Percentiles rank a stretch among this genome's conserved stretches.
Evolutionary conservation across 2,888 invertebrate genomes (phyloP).

Genomic region (Apomyelois bistriatella): DNA sequence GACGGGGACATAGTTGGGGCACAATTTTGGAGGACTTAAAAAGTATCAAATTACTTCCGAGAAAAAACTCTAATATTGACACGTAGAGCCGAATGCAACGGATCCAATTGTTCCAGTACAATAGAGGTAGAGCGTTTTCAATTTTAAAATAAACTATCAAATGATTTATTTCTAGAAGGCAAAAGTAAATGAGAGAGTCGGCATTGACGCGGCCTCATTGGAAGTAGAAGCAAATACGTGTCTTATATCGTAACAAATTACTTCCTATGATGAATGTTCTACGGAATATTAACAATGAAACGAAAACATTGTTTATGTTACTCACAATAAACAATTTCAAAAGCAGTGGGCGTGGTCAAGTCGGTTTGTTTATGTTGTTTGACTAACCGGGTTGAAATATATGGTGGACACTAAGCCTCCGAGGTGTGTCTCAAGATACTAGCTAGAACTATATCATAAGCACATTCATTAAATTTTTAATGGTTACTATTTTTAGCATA

Average conservation of each 20-base stretch:
- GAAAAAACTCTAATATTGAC: conserved; percentile 51
- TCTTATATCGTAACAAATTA: conserved; percentile 65
- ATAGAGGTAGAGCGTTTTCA: conserved; percentile 45
- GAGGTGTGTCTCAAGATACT: conserved; percentile 4
- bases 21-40: conserved; percentile 28
- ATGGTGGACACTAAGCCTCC: conserved; percentile 7
- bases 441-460: neutral
- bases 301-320: conserved; percentile 40
- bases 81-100: conserved; percentile 34
- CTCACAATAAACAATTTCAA: conserved; percentile 20
- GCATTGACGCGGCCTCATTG: conserved; percentile 62
- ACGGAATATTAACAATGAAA: conserved; percentile 38
- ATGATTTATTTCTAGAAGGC: conserved; percentile 41
- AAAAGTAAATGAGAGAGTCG: conserved; percentile 44
- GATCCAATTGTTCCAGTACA: conserved; percentile 47
- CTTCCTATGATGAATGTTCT: conserved; percentile 60
- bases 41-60: conserved; percentile 65
- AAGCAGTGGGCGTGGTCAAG: conserved; percentile 16
- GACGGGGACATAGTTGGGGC: neutral
- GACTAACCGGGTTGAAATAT: conserved; percentile 6
- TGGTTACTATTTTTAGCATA: no score
- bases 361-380: conserved; percentile 7
- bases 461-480: neutral
- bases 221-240: conserved; percentile 61
- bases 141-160: conserved; percentile 33